Evolutionary conservation across 2,797 vertebrate species (phyloP).

Genomic region (Fratercula arctica): DNA sequence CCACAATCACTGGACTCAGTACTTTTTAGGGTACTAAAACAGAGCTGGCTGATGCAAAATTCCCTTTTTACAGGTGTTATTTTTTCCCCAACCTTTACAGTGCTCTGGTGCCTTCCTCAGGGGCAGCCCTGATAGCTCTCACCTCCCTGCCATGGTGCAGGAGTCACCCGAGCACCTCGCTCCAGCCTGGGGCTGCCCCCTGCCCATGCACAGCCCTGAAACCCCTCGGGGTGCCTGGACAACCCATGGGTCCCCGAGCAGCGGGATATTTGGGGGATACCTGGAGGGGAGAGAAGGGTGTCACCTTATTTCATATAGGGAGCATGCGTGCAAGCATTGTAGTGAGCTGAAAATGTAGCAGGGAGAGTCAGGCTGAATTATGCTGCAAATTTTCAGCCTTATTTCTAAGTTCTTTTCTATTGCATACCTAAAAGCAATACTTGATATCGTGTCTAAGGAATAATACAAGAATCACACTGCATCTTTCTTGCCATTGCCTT

Average conservation of each 20-base stretch:
- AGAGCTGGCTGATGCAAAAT: not conserved
- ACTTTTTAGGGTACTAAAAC: not conserved
- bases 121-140: not conserved
- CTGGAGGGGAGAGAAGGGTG: not conserved
- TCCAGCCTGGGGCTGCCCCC: not conserved
- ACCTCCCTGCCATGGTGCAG: not conserved
- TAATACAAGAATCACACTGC: not conserved
- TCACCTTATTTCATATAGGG: fast-evolving
- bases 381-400: not conserved
- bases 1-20: not conserved
- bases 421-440: not conserved
- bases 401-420: not conserved
- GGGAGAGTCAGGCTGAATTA: not conserved
- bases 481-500: not conserved
- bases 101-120: not conserved
- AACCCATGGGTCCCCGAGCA: not conserved
- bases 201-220: not conserved
- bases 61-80: not conserved
- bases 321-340: not conserved
- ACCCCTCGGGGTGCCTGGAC: fast-evolving
- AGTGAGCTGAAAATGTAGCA: not conserved
- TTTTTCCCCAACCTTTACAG: not conserved
- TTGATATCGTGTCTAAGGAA: not conserved
- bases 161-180: not conserved
- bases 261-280: not conserved